Conservation (phyloP, 2,113 vertebrate genomes). For the Aramus guarauna region DNA sequence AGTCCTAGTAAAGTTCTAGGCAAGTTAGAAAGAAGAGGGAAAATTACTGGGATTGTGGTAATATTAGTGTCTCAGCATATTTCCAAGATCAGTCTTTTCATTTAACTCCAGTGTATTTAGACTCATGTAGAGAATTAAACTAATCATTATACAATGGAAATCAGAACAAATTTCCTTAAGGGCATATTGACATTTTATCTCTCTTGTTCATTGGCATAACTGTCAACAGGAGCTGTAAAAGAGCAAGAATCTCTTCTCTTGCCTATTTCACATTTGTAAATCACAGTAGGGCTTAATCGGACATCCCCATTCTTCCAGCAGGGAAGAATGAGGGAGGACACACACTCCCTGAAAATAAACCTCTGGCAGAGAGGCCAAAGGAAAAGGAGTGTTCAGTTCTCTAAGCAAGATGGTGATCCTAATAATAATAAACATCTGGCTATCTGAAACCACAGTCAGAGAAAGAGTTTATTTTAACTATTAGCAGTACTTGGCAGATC, state of each 20-base stretch:
- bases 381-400: background rate
- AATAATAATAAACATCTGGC: background rate
- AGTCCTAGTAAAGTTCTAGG: background rate
- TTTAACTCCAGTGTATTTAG: conserved; percentile 2
- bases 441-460: background rate
- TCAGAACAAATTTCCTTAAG: conserved; percentile 14
- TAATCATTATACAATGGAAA: conserved; percentile 18
- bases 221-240: conserved; percentile 4
- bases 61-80: background rate
- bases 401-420: background rate
- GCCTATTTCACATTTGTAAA: background rate
- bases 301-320: background rate
- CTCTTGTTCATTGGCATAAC: background rate
- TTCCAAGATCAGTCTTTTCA: background rate
- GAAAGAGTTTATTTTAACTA: background rate
- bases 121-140: conserved; percentile 26
- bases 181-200: conserved; percentile 27
- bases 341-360: background rate
- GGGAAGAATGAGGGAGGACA: background rate
- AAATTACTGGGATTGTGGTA: background rate
- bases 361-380: background rate
- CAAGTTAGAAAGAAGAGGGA: background rate
- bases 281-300: background rate
- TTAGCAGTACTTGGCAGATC: background rate
- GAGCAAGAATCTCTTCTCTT: background rate